Conservation (phyloP, 2,888 invertebrate genomes). For the Plagiodera versicolora region DNA sequence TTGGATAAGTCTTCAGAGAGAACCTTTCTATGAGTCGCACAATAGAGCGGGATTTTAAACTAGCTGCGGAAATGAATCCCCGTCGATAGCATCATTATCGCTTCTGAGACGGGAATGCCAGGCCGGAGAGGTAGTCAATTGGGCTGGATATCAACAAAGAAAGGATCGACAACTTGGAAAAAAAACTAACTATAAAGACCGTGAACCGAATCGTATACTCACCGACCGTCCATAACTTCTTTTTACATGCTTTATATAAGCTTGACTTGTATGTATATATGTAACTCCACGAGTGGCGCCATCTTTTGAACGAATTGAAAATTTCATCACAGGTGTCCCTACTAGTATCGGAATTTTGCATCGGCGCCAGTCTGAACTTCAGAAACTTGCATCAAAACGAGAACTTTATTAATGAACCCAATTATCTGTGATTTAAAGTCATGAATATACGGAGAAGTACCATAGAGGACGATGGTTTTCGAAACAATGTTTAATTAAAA, state of each 20-base stretch:
- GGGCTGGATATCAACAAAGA: constrained; percentile 21
- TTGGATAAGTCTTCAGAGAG: constrained; percentile 28
- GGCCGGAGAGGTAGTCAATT: constrained; percentile 15
- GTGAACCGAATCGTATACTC: no score
- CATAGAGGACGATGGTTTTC: constrained; percentile 19
- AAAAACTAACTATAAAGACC: no score
- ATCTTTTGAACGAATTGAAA: no score
- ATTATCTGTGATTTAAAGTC: constrained; percentile 32
- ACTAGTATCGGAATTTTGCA: no score
- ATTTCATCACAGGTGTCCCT: no score
- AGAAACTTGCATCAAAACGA: constrained; percentile 16
- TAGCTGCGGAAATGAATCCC: constrained; percentile 52
- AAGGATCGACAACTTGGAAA: no score
- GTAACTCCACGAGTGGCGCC: no score
- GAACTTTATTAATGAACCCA: constrained; percentile 42
- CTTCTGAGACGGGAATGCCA: constrained; percentile 37
- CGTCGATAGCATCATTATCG: constrained; percentile 51
- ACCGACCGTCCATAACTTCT: no score
- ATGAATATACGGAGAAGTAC: background rate
- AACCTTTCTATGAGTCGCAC: constrained; percentile 38
- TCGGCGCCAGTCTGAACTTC: constrained; percentile 7
- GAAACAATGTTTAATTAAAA: constrained; percentile 41
- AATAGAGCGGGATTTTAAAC: constrained; percentile 50
- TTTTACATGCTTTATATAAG: no score
- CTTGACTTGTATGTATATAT: no score